Evolutionary conservation across 2,113 vertebrate species (phyloP).

Genomic region (Platichthys stellatus): DNA sequence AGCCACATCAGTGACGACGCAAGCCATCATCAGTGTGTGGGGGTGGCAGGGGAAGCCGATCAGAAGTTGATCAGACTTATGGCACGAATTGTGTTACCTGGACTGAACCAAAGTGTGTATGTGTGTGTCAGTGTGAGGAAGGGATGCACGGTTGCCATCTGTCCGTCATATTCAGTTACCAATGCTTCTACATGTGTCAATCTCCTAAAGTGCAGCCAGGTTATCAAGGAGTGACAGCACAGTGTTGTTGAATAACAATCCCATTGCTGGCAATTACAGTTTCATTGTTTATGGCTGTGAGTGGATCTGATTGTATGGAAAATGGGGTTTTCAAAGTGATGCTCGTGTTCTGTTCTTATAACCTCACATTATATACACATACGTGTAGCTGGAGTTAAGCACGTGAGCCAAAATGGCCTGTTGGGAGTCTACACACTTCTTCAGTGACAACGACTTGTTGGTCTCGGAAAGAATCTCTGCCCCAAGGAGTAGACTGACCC

Average conservation of each 20-base stretch:
- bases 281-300: background rate
- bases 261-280: background rate
- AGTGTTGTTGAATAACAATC: background rate
- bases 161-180: constrained; percentile 6
- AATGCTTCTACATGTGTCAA: constrained; percentile 2
- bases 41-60: background rate
- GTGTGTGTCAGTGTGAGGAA: background rate
- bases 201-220: no score
- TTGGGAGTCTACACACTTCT: constrained; percentile 30
- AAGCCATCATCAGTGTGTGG: background rate
- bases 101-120: background rate
- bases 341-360: background rate
- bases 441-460: constrained; percentile 46
- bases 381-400: background rate
- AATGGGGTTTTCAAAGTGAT: background rate
- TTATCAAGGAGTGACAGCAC: background rate
- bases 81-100: background rate
- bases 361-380: background rate
- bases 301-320: background rate
- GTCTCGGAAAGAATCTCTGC: constrained; percentile 18
- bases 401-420: background rate
- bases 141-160: constrained; percentile 8
- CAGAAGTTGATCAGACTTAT: background rate
- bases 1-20: background rate
- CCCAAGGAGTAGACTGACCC: constrained; percentile 69